Base-by-base conservation (phyloP, 2,797 vertebrate species). In the Gymnoscopelus braueri region DNA sequence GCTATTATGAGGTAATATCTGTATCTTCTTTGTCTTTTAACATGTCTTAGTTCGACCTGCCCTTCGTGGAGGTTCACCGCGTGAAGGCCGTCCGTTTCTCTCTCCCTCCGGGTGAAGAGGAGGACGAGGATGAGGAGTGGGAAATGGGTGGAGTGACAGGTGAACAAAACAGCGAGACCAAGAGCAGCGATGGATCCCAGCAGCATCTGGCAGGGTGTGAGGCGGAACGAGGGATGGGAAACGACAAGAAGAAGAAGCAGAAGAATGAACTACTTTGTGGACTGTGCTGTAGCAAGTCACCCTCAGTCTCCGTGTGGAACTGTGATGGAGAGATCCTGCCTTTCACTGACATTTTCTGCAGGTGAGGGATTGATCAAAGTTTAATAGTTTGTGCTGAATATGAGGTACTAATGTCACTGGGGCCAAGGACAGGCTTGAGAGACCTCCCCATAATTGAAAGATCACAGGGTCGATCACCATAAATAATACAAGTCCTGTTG, bases 301-400 rank as follows among this genome's bases (percentile, higher is more conserved):
- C 92, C 0, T 47, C 87, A 3, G 87, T 74, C 26, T 95, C 94
- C 0, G 92, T 94, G 82, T 96, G 95, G 95, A 96, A 95, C 89
- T 96, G 95, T 10, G 95, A 96, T 10, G 95, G 95, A 59, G 95
- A 96, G 84, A 87, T 94, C 51, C 84, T 96, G 61, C 80, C 92
- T 2, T 83, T 87, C 56, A 85, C 90, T 0, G 79, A 94, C 35
- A 91, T 96, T 69, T 80, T 81, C 53, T 91, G 92, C 91, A 93
- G 89, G 94, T 93, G 71, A 80, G 74, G 3, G 9, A 24, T 13
- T 29, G 32, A 10, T 19, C 29, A 23, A 10, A 26, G 26, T 39
- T 5, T 3, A 29, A 50, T 0, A 9, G n/a, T 51, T 51, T 51
- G 50, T 51, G 50, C 6, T 51, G 50, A 13, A 29, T 9, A 44